A percentile compares a stretch with the other conserved stretches of the same genome.
phyloP scores from a whole-genome alignment of 1,140 invertebrate genomes.

The Arion vulgaris region DNA sequence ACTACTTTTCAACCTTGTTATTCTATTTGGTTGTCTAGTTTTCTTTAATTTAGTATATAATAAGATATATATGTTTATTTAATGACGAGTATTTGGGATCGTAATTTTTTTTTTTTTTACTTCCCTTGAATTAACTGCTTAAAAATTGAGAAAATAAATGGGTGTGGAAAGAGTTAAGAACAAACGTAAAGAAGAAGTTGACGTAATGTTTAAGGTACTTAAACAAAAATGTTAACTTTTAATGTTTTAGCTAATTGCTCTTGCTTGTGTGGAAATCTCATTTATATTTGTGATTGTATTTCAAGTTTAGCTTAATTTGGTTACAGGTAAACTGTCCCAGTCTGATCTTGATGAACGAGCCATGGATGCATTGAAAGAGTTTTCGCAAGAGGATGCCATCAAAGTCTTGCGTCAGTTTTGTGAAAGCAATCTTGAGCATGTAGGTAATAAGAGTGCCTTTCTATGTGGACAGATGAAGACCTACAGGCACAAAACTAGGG shows the following conservation, averaged over 20 bases:
- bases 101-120: too few species aligned
- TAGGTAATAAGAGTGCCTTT: constrained; percentile 98
- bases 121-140: too few species aligned
- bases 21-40: too few species aligned
- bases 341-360: constrained; percentile 95
- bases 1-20: too few species aligned
- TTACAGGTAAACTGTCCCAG: constrained; percentile 87
- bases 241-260: not conserved
- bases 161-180: too few species aligned
- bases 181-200: too few species aligned
- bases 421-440: constrained; percentile 97
- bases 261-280: not conserved
- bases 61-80: too few species aligned
- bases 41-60: too few species aligned
- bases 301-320: not conserved
- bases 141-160: too few species aligned
- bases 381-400: constrained; percentile 93
- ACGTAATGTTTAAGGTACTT: too few species aligned
- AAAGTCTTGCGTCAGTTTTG: constrained; percentile 95
- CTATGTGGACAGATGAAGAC: constrained; percentile 99
- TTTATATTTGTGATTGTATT: not conserved
- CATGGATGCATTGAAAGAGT: constrained; percentile 96
- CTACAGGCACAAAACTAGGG: constrained; percentile 86
- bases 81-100: too few species aligned
- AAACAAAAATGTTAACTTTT: too few species aligned